Conservation (phyloP, 2,888 invertebrate species). For the Odontocerum albicorne region DNA sequence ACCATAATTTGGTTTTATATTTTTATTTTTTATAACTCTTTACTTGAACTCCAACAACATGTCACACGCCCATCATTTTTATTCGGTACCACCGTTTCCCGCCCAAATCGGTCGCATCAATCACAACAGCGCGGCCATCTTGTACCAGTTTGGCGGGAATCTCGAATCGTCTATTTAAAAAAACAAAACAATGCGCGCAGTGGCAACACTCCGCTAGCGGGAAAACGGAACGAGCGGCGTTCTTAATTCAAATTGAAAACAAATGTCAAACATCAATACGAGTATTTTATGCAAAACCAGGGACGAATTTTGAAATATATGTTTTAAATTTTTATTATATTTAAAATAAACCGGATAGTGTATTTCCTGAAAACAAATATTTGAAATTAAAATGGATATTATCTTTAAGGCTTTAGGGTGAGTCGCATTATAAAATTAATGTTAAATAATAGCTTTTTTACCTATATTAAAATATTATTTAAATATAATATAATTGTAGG, state of each 20-base stretch:
- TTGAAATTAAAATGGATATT: too few species aligned
- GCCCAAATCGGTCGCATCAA: conserved; percentile 34
- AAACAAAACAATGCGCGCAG: conserved; percentile 20
- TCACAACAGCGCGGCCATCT: conserved; percentile 29
- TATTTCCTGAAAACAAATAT: too few species aligned
- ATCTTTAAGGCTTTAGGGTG: too few species aligned
- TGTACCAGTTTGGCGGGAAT: conserved; percentile 4
- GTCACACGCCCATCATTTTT: conserved; percentile 31
- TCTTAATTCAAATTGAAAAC: conserved; percentile 34
- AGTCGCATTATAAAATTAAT: too few species aligned
- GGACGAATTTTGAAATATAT: too few species aligned
- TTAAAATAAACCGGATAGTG: too few species aligned
- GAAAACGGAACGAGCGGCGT: conserved; percentile 19
- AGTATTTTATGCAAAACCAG: not conserved
- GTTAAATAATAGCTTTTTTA: too few species aligned
- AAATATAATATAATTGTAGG: too few species aligned
- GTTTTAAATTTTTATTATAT: too few species aligned
- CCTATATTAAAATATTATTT: too few species aligned
- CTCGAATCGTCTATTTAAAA: conserved; percentile 2
- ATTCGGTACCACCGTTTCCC: conserved; percentile 6
- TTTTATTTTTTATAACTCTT: too few species aligned
- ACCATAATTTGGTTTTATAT: too few species aligned
- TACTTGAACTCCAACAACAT: conserved; percentile 13
- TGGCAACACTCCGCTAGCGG: conserved; percentile 19
- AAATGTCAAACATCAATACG: conserved; percentile 32